Evolutionary conservation across 2,113 vertebrate species (phyloP).

Genomic region (Illadopsis cleaveri): DNA sequence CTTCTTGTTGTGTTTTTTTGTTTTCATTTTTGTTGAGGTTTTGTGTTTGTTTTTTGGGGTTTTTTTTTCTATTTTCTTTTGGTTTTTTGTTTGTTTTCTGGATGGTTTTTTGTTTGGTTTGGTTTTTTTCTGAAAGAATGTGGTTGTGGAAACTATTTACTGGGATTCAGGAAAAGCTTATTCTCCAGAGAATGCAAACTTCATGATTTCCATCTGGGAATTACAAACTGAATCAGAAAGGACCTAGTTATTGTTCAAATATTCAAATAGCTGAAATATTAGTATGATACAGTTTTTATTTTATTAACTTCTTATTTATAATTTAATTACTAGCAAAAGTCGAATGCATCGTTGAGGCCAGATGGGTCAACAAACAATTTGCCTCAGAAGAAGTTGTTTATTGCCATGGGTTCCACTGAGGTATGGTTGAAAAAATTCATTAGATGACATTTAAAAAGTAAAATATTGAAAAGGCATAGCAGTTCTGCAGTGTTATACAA

Average conservation of each 20-base stretch:
- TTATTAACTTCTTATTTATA: slow-evolving; percentile 9
- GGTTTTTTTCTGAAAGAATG: background rate
- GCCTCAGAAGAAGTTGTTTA: slow-evolving; percentile 78
- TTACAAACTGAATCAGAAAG: background rate
- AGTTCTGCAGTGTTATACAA: background rate
- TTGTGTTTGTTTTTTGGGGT: background rate
- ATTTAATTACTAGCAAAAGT: slow-evolving; percentile 38
- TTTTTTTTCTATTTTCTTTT: background rate
- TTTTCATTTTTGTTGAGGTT: too few relatives aligned
- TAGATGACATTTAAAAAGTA: background rate
- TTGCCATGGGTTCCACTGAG: slow-evolving; percentile 77
- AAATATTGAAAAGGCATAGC: background rate
- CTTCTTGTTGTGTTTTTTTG: background rate
- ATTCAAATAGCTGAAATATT: background rate
- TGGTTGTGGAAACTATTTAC: background rate
- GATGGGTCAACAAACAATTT: slow-evolving; percentile 29
- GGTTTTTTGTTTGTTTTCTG: background rate
- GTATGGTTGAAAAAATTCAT: slow-evolving; percentile 50
- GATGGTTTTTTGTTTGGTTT: background rate
- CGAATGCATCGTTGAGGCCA: background rate
- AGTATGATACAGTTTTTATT: background rate
- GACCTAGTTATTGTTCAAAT: background rate
- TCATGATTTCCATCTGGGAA: background rate
- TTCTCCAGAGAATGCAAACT: background rate
- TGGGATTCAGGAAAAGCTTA: background rate